Conservation (phyloP, 2,797 vertebrate species). For the Peromyscus nudipes region DNA sequence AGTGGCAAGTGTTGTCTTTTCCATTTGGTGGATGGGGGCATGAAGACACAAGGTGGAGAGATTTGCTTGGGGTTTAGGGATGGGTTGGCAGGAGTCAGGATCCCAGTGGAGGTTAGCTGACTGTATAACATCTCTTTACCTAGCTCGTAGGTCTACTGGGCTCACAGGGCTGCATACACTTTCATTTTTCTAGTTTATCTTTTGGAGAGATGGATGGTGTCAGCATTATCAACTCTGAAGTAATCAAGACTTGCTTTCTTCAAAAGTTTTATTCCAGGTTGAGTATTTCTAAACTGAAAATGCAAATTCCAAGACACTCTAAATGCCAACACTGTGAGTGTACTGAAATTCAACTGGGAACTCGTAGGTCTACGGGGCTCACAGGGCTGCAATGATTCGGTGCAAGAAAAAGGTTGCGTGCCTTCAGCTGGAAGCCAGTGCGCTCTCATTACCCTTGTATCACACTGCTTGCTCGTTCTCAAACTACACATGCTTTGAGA, state of each 20-base stretch:
- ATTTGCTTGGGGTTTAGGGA: background rate
- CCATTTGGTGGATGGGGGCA: background rate
- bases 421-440: background rate
- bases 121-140: background rate
- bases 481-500: background rate
- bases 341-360: too few relatives aligned
- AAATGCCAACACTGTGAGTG: too few relatives aligned
- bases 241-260: too few relatives aligned
- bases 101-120: background rate
- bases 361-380: background rate
- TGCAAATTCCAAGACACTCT: too few relatives aligned
- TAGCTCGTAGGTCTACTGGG: rapidly evolving
- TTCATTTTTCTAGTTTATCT: too few relatives aligned
- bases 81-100: background rate
- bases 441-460: background rate
- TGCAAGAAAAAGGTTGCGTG: rapidly evolving
- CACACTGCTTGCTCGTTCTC: background rate
- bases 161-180: background rate
- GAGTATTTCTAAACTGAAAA: too few relatives aligned
- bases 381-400: background rate
- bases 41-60: background rate
- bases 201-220: too few relatives aligned
- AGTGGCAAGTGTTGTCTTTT: background rate
- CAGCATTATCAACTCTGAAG: too few relatives aligned
- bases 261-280: too few relatives aligned